These are phyloP conservation scores for Empis stercorea DNA, from an alignment of 2,888 invertebrate species.

Conservation along the genomic window DNA sequence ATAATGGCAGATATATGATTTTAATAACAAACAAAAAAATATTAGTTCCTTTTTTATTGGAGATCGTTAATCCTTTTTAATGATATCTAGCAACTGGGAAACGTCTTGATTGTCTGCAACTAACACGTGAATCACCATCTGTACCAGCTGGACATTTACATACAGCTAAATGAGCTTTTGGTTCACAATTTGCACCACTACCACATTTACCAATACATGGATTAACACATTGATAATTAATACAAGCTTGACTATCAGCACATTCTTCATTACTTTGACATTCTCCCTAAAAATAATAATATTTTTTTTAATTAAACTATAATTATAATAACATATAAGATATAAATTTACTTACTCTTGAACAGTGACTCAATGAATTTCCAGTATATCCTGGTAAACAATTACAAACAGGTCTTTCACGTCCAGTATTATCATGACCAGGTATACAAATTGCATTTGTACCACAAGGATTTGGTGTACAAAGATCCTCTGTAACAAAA, in stretches of 20 bases:
- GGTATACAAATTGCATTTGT: slow-evolving; percentile 52
- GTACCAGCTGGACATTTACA: slow-evolving; percentile 65
- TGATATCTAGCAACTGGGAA: slow-evolving; percentile 33
- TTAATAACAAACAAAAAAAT: no score
- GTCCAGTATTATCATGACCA: slow-evolving; percentile 67
- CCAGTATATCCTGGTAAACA: slow-evolving; percentile 67
- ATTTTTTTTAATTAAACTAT: background rate
- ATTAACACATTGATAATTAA: slow-evolving; percentile 59
- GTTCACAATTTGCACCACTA: slow-evolving; percentile 59
- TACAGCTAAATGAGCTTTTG: slow-evolving; percentile 64
- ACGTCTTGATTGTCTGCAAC: slow-evolving; percentile 39
- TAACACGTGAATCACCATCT: slow-evolving; percentile 45
- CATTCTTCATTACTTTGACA: slow-evolving; percentile 68
- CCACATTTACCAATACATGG: slow-evolving; percentile 72
- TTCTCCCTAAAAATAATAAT: slow-evolving; percentile 48
- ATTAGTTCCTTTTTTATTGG: no score
- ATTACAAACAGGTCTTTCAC: slow-evolving; percentile 75
- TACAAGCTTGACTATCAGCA: slow-evolving; percentile 59
- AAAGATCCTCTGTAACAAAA: slow-evolving; percentile 53
- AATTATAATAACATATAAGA: background rate
- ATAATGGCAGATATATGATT: no score
- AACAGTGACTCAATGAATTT: slow-evolving; percentile 59
- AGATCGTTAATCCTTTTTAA: slow-evolving; percentile 40
- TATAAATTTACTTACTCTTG: slow-evolving; percentile 35
- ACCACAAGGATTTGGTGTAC: slow-evolving; percentile 80